Base-by-base conservation (phyloP, 2,113 vertebrate species). In the Chlamydotis undulata region DNA sequence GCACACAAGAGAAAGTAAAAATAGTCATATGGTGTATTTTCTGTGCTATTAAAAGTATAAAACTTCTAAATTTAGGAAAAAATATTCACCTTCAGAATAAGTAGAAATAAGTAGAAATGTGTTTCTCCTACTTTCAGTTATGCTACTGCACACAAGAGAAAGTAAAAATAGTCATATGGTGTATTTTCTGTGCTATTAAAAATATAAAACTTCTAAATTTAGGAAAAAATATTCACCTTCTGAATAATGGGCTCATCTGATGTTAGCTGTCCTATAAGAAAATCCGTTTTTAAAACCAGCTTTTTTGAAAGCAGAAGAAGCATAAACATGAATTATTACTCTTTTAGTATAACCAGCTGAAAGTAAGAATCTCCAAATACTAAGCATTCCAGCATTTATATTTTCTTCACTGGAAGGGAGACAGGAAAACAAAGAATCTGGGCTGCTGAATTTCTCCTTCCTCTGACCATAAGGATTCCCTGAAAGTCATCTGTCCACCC, bases 91-190 rank as follows among this genome's bases (percentile, higher is more conserved):
- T n/a, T n/a, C n/a, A n/a, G n/a, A n/a, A n/a, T n/a, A n/a, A n/a
- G n/a, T n/a, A n/a, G n/a, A 23, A 59, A 9, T 28, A 90, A 60
- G 4, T 3, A 33, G 45, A 3, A 17, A 47, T 0, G 0, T 18
- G 9, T 25, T 26, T 35, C 23, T 56, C 16, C 22, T 57, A 9
- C 12, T 79, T 73, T 68, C 15, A 83, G 11, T 87, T 73, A 81
- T 16, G 19, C 10, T 33, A 55, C 10, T 67, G 22, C 6, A 56
- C 3, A 21, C 1, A 45, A n/a, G 4, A 53, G 12, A 45, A 67
- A 57, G 31, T 35, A 75, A 57, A 63, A 68, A 21, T 31, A 68
- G 7, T 33, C 14, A 16, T n/a, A 6, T 45, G 9, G 8, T 24
- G 5, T 50, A 14, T 22, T 77, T 83, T 56, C 33, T 76, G 24